phyloP scores from a whole-genome alignment of 2,113 vertebrate genomes.

The Hassar affinis region DNA sequence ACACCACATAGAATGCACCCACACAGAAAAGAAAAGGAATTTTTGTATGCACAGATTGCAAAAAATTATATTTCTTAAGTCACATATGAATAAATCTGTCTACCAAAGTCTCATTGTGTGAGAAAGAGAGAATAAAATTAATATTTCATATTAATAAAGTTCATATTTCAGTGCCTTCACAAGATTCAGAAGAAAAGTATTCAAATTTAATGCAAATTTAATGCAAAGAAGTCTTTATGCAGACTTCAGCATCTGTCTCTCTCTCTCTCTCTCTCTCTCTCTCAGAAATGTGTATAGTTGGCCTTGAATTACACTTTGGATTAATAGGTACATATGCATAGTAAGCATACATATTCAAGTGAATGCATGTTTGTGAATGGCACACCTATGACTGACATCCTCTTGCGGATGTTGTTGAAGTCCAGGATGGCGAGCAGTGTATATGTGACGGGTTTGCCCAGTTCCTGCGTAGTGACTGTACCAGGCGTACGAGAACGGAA shows the following conservation, averaged over 20 bases:
- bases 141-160: too few relatives aligned
- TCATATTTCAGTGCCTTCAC: too few relatives aligned
- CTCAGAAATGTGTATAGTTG: neutral
- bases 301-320: neutral
- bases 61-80: neutral
- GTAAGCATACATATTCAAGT: neutral
- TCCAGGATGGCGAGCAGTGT: constrained; percentile 88
- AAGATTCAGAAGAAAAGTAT: too few relatives aligned
- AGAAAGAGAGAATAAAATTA: too few relatives aligned
- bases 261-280: too few relatives aligned
- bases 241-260: neutral
- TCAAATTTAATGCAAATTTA: too few relatives aligned
- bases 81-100: too few relatives aligned
- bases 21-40: neutral
- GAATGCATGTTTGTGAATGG: neutral
- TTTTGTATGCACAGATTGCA: neutral
- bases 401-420: constrained; percentile 90
- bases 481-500: constrained; percentile 86
- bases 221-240: too few relatives aligned
- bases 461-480: constrained; percentile 81
- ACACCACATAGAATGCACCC: too few relatives aligned
- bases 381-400: constrained; percentile 94
- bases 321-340: neutral
- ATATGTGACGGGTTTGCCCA: constrained; percentile 79
- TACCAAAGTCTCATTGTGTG: too few relatives aligned